A percentile compares a stretch with the other conserved stretches of the same genome.
phyloP scores from a whole-genome alignment of 2,888 invertebrate species.

The Ferrisia virgata region DNA sequence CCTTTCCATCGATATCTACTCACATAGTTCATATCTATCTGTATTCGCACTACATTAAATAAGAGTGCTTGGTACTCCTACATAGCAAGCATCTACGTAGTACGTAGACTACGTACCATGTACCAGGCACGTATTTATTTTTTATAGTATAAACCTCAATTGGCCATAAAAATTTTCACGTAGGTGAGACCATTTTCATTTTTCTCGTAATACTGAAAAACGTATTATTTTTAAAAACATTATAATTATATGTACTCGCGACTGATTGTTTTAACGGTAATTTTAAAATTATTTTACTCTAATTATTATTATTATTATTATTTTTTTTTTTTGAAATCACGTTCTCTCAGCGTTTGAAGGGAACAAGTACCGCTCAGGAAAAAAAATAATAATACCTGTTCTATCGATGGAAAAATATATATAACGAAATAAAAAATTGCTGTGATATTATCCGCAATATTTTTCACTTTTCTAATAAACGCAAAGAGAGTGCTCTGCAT shows the following conservation, averaged over 20 bases:
- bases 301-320: not conserved
- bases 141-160: not conserved
- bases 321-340: not conserved
- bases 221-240: not conserved
- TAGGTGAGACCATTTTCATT: not conserved
- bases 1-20: not conserved
- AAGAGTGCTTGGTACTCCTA: too few relatives aligned
- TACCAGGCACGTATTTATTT: not conserved
- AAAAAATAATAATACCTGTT: too few relatives aligned
- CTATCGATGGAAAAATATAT: not conserved
- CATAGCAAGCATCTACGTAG: not conserved
- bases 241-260: not conserved
- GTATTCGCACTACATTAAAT: too few relatives aligned
- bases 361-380: too few relatives aligned
- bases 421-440: not conserved
- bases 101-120: not conserved
- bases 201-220: not conserved
- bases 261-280: not conserved
- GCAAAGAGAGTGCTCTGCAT: too few relatives aligned
- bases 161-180: not conserved
- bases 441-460: not conserved
- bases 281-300: not conserved
- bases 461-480: not conserved
- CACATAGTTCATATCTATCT: not conserved
- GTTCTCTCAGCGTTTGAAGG: not conserved